phyloP scores from a whole-genome alignment of 2,797 vertebrate genomes.

The Siniperca undulata region DNA sequence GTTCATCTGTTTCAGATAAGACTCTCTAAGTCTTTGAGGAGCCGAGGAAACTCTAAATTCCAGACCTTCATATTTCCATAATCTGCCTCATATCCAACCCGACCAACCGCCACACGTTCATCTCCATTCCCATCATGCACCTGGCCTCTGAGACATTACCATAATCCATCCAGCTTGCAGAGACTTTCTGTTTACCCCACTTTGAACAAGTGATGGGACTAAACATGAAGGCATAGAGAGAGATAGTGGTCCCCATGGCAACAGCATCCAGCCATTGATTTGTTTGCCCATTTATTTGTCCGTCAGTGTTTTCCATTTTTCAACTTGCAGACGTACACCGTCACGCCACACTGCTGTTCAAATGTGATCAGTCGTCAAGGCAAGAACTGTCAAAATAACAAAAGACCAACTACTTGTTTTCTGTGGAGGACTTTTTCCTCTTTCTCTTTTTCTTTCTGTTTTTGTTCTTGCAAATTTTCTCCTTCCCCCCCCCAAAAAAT shows the following conservation, averaged over 20 bases:
- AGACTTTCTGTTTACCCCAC: slow-evolving; percentile 68
- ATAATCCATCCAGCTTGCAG: slow-evolving; percentile 68
- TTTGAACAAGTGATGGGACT: slow-evolving; percentile 30
- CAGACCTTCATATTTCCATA: slow-evolving; percentile 72
- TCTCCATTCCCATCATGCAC: slow-evolving; percentile 72
- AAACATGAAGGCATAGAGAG: slow-evolving; percentile 23
- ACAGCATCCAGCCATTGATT: slow-evolving; percentile 40
- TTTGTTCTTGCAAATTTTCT: neutral
- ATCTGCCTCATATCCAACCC: slow-evolving; percentile 65
- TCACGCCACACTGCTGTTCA: slow-evolving; percentile 4
- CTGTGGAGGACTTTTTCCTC: neutral
- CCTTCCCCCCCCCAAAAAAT: neutral
- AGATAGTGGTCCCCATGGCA: slow-evolving; percentile 50
- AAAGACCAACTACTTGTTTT: neutral
- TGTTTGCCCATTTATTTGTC: slow-evolving; percentile 16
- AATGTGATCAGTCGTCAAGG: slow-evolving; percentile 10
- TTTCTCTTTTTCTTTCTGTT: neutral
- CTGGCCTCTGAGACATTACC: slow-evolving; percentile 67
- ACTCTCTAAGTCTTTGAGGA: slow-evolving; percentile 49
- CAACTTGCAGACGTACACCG: slow-evolving; percentile 1
- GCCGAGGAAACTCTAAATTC: slow-evolving; percentile 49
- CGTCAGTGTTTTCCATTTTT: slow-evolving; percentile 36
- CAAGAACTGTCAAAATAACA: slow-evolving; percentile 27
- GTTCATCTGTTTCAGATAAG: slow-evolving; percentile 66
- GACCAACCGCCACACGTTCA: slow-evolving; percentile 42